phyloP scores from a whole-genome alignment of 2,797 vertebrate species.

The Peromyscus nudipes region DNA sequence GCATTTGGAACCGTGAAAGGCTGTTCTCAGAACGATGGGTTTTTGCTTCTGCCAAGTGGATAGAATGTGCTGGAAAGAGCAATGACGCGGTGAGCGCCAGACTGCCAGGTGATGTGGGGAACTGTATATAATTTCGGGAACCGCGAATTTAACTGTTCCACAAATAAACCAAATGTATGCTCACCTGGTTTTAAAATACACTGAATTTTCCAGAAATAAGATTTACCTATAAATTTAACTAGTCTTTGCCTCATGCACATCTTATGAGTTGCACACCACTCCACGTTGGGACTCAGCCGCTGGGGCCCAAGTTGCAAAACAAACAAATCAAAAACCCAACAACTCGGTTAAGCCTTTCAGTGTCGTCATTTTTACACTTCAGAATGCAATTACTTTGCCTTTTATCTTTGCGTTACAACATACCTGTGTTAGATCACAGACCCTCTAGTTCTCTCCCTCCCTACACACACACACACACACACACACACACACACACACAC shows the following conservation, averaged over 20 bases:
- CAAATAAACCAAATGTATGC: constrained; percentile 35
- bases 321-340: not conserved
- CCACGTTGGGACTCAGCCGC: not conserved
- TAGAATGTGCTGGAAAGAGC: not conserved
- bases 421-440: not conserved
- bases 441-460: not conserved
- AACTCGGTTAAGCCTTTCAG: not conserved
- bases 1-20: not conserved
- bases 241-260: not conserved
- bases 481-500: not conserved
- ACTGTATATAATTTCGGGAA: not conserved
- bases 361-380: not conserved
- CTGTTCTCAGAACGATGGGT: not conserved
- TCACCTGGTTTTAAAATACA: constrained; percentile 44
- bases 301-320: not conserved
- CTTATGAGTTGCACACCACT: not conserved
- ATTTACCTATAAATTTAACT: not conserved
- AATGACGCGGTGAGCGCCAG: not conserved
- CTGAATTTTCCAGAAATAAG: constrained; percentile 41
- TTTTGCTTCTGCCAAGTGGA: not conserved
- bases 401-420: not conserved
- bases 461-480: not conserved
- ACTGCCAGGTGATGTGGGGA: not conserved
- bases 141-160: not conserved
- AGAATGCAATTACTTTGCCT: constrained; percentile 34